A percentile compares a stretch with the other conserved stretches of the same genome.
Conservation (phyloP, 2,888 invertebrate genomes). For the Pseudoips prasinana region DNA sequence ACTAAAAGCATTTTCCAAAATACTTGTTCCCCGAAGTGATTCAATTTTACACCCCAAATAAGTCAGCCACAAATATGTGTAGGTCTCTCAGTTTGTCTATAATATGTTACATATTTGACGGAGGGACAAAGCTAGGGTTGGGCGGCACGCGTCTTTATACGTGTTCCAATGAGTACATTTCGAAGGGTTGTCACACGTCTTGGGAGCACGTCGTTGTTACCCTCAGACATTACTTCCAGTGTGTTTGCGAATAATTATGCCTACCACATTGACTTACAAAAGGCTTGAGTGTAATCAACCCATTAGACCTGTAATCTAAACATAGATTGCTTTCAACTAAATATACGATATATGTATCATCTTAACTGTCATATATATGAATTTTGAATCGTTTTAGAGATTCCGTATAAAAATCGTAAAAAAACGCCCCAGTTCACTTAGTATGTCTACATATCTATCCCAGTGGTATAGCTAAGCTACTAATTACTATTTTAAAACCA, state of each 20-base stretch:
- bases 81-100: slow-evolving; percentile 47
- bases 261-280: slow-evolving; percentile 42
- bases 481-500: too few species aligned
- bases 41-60: slow-evolving; percentile 65
- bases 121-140: slow-evolving; percentile 4
- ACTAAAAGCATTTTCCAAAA: slow-evolving; percentile 57
- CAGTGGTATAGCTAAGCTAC: too few species aligned
- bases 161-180: too few species aligned
- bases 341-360: too few species aligned
- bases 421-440: too few species aligned
- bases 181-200: slow-evolving; percentile 52
- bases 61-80: slow-evolving; percentile 47
- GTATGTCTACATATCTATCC: too few species aligned
- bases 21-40: slow-evolving; percentile 54
- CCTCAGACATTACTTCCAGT: slow-evolving; percentile 65
- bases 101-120: too few species aligned
- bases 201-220: slow-evolving; percentile 38
- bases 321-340: too few species aligned
- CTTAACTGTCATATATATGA: too few species aligned
- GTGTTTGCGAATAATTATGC: slow-evolving; percentile 58
- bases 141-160: too few species aligned
- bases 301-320: slow-evolving; percentile 3
- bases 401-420: too few species aligned
- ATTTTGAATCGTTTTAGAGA: too few species aligned
- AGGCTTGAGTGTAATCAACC: slow-evolving; percentile 22